Evolutionary conservation across 2,888 invertebrate species (phyloP).

Genomic region (Eueremaeus valkanovi): DNA sequence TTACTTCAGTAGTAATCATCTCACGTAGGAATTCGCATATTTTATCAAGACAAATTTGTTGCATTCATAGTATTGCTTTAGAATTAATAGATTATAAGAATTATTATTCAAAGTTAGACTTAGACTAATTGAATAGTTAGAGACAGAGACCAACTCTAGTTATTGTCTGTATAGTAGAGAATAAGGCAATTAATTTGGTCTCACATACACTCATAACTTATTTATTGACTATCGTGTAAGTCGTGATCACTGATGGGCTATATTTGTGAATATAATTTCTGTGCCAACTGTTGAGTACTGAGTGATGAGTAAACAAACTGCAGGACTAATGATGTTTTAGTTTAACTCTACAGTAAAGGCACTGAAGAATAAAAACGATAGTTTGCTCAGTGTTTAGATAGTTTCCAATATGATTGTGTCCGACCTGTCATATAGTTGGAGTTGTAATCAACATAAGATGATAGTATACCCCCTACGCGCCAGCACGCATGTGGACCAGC

Average conservation of each 20-base stretch:
- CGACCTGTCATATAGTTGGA: constrained; percentile 21
- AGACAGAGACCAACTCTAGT: too few species aligned
- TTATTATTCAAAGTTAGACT: too few species aligned
- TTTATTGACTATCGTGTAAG: neutral
- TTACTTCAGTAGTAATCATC: too few species aligned
- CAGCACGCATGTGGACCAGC: neutral
- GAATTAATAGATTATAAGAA: too few species aligned
- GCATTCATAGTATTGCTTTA: too few species aligned
- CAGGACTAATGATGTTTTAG: constrained; percentile 19
- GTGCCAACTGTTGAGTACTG: neutral
- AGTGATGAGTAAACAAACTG: constrained; percentile 20
- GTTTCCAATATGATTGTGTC: constrained; percentile 2
- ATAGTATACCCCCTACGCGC: constrained; percentile 19
- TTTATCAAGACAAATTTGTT: too few species aligned
- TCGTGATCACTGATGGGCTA: neutral
- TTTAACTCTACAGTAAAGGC: neutral
- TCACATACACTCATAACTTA: neutral
- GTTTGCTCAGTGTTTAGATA: neutral
- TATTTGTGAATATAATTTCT: constrained; percentile 7
- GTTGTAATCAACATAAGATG: constrained; percentile 27
- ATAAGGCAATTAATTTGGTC: neutral
- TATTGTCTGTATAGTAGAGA: too few species aligned
- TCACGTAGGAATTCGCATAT: too few species aligned
- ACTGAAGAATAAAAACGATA: constrained; percentile 7
- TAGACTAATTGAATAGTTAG: too few species aligned